Evolutionary conservation across 2,888 invertebrate genomes (phyloP).

Genomic region (Sericinus montela): DNA sequence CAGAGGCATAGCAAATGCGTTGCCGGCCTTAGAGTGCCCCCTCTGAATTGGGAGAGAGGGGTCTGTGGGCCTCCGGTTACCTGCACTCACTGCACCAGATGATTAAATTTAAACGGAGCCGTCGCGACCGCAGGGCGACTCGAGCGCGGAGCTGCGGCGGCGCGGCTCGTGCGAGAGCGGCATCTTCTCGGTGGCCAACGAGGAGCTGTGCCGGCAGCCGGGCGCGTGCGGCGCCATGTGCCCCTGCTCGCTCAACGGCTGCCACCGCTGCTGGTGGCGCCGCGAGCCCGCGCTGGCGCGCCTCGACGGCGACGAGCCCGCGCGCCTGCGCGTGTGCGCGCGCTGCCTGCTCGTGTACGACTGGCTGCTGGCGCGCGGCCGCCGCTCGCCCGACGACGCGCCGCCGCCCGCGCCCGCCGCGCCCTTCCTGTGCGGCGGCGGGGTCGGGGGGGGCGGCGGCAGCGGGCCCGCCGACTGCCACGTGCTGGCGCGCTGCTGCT

Average conservation of each 20-base stretch:
- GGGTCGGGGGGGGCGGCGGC: slow-evolving; percentile 33
- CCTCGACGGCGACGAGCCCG: slow-evolving; percentile 44
- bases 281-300: slow-evolving; percentile 32
- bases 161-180: slow-evolving; percentile 94
- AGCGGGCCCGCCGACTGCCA: slow-evolving; percentile 40
- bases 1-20: no score
- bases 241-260: slow-evolving; percentile 64
- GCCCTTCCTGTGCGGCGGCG: slow-evolving; percentile 47
- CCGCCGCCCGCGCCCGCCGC: slow-evolving; percentile 29
- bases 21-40: no score
- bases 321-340: slow-evolving; percentile 38
- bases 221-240: slow-evolving; percentile 55
- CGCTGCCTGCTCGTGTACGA: slow-evolving; percentile 56
- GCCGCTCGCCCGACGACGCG: slow-evolving; percentile 78
- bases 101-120: no score
- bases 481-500: slow-evolving; percentile 57
- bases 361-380: slow-evolving; percentile 73
- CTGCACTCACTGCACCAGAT: no score
- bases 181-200: slow-evolving; percentile 92
- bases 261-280: slow-evolving; percentile 67
- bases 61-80: no score
- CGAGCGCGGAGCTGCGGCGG: slow-evolving; percentile 62
- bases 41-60: no score
- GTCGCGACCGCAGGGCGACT: no score
- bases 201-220: slow-evolving; percentile 80